These are phyloP conservation scores for Aphelenchoides avenae DNA, from an alignment of 1,140 invertebrate species.

Conservation along the genomic window DNA sequence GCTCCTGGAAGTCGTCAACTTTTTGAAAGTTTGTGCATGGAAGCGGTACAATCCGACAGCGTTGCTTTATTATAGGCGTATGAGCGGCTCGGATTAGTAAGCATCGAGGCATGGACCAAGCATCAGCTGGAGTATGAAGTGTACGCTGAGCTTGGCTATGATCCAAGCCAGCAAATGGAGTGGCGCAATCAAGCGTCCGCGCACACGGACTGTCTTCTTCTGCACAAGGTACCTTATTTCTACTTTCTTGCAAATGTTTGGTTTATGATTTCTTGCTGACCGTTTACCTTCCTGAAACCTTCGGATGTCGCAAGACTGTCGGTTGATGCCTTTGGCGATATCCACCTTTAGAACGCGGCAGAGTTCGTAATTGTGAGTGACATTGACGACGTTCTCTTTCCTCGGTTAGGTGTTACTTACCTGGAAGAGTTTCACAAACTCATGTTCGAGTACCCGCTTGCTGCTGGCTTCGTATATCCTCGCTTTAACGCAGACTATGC, in stretches of 20 bases:
- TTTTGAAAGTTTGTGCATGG: slow-evolving; percentile 18
- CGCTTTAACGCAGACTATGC: slow-evolving; percentile 48
- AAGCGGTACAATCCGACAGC: background rate
- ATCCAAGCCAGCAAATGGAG: slow-evolving; percentile 49
- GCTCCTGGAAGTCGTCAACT: slow-evolving; percentile 22
- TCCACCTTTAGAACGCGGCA: slow-evolving; percentile 32
- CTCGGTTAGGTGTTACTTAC: slow-evolving; percentile 39
- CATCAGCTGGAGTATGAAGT: slow-evolving; percentile 14
- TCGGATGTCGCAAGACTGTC: slow-evolving; percentile 27
- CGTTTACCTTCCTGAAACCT: too few relatives aligned
- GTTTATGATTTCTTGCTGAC: background rate
- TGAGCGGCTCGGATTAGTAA: slow-evolving; percentile 21
- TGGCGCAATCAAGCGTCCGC: slow-evolving; percentile 51
- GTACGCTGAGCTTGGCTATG: slow-evolving; percentile 17
- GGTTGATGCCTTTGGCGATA: background rate
- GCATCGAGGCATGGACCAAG: slow-evolving; percentile 35
- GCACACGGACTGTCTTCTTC: slow-evolving; percentile 51
- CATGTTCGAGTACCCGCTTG: slow-evolving; percentile 17
- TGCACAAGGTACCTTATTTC: slow-evolving; percentile 43
- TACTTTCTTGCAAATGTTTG: background rate
- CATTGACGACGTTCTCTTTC: slow-evolving; percentile 49
- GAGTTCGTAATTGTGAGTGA: slow-evolving; percentile 48
- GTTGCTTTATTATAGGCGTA: slow-evolving; percentile 25
- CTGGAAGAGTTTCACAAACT: slow-evolving; percentile 39
- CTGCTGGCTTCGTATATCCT: slow-evolving; percentile 43